A percentile compares a stretch with the other conserved stretches of the same genome.
These are phyloP conservation scores for Drosophila formosana DNA, from an alignment of 2,888 invertebrate species.

Conservation along the genomic window DNA sequence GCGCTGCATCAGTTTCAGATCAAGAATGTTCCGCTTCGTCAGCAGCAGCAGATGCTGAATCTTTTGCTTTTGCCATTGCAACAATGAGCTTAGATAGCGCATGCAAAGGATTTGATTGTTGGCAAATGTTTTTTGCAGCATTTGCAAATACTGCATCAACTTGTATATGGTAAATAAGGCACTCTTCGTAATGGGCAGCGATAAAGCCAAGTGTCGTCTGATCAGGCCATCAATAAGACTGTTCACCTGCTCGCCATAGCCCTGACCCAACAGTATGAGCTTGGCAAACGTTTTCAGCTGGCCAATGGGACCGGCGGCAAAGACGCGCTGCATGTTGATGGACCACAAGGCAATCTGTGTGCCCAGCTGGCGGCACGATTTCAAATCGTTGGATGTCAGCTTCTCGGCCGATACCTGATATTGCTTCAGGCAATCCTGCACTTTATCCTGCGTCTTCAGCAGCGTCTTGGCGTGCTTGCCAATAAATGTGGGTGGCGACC, in stretches of 20 bases:
- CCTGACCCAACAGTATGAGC: slow-evolving; percentile 86
- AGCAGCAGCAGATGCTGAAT: slow-evolving; percentile 49
- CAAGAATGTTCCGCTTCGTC: slow-evolving; percentile 56
- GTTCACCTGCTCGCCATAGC: slow-evolving; percentile 89
- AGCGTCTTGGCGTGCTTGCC: slow-evolving; percentile 87
- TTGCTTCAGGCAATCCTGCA: slow-evolving; percentile 84
- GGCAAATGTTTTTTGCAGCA: slow-evolving; percentile 90
- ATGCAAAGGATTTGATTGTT: slow-evolving; percentile 90
- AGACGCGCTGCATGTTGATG: slow-evolving; percentile 87
- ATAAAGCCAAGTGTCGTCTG: slow-evolving; percentile 89
- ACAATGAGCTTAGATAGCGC: slow-evolving; percentile 90
- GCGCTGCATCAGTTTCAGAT: slow-evolving; percentile 62
- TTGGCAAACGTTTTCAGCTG: slow-evolving; percentile 86
- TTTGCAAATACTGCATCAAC: slow-evolving; percentile 92
- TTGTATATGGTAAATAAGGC: slow-evolving; percentile 91
- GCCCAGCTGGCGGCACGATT: slow-evolving; percentile 86
- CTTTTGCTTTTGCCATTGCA: slow-evolving; percentile 88
- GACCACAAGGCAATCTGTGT: slow-evolving; percentile 87
- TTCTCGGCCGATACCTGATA: slow-evolving; percentile 87
- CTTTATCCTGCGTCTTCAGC: slow-evolving; percentile 85
- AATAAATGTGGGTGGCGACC: slow-evolving; percentile 94
- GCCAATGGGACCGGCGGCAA: slow-evolving; percentile 85
- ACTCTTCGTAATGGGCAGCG: slow-evolving; percentile 91
- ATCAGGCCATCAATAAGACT: slow-evolving; percentile 87
- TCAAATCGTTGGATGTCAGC: slow-evolving; percentile 41